Evolutionary conservation across 2,113 vertebrate genomes (phyloP), one percentile per base, ranked within the genome.

Genomic region (Sinocyclocheilus rhinocerous): DNA sequence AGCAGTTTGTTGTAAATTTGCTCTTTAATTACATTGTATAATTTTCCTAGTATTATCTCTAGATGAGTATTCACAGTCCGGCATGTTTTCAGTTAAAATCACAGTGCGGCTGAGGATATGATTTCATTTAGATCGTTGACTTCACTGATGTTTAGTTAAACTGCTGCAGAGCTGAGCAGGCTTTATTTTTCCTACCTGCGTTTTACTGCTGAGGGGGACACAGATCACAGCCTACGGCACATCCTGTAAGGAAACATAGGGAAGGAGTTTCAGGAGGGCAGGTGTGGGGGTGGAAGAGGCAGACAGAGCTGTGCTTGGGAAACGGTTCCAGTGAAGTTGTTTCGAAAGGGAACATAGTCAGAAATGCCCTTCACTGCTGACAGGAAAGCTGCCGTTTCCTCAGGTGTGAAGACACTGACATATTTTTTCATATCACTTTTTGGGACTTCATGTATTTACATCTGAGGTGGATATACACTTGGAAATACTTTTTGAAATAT

Each of bases 101-200:
- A 33, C 59, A 50, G 12, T 82, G 78, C 76, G 79, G 67, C 48
- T 75, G 59, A 76, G 85, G 76, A 86, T 80, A 52, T 67, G 52
- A 76, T 86, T 70, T 87, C 76, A 85, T 76, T 50, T 20, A 20
- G 78, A 75, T 70, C 76, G 69, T 85, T 85, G 61, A 42, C 78
- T 50, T 81, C 69, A 22, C 11, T 87, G 70, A 82, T 86, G 52
- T 86, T 88, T 84, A 86, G 85, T 84, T 79, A 65, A 79, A 86
- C 48, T 73, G 33, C 86, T 15, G 82, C 83, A 72, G 48, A 80
- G 42, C 81, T 76, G 69, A 77, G 36, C 15, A 42, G 61, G n/a
- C 67, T 88, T 78, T 80, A 75, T 55, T 87, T 84, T 88, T 86
- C 65, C 52, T 85, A 80, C 84, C 78, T 79, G 50, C 22, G 9